Percentiles rank a stretch among this genome's conserved stretches.
These are phyloP conservation scores for Hypothenemus hampei DNA, from an alignment of 1,140 invertebrate species.

Conservation along the genomic window DNA sequence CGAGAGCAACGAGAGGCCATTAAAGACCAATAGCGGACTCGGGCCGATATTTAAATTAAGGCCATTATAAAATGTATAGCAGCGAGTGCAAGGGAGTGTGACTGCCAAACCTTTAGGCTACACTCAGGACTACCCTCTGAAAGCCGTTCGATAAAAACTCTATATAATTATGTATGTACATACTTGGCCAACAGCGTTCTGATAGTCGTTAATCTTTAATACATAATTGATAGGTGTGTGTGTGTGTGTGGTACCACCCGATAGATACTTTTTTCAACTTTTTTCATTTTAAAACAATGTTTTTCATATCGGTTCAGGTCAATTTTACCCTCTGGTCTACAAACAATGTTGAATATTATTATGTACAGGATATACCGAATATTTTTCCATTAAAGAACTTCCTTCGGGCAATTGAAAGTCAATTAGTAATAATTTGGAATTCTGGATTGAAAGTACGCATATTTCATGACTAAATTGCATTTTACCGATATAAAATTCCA, in stretches of 20 bases:
- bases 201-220: constrained; percentile 47
- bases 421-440: too few species aligned
- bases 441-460: too few species aligned
- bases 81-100: constrained; percentile 39
- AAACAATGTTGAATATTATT: too few species aligned
- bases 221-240: constrained; percentile 47
- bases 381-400: too few species aligned
- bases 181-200: constrained; percentile 47
- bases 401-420: too few species aligned
- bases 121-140: constrained; percentile 30
- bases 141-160: constrained; percentile 44
- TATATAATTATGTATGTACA: constrained; percentile 48
- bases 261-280: constrained; percentile 46
- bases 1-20: constrained; percentile 25
- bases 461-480: too few species aligned
- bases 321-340: too few species aligned
- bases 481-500: too few species aligned
- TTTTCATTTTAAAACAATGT: neutral
- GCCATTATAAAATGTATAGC: constrained; percentile 39
- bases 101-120: constrained; percentile 38
- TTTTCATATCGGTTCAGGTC: neutral
- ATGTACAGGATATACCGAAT: too few species aligned
- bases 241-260: too few species aligned
- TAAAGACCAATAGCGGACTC: constrained; percentile 30
- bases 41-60: constrained; percentile 41